Base-by-base conservation (phyloP, 2,113 vertebrate species). In the Psammodynastes pulverulentus region DNA sequence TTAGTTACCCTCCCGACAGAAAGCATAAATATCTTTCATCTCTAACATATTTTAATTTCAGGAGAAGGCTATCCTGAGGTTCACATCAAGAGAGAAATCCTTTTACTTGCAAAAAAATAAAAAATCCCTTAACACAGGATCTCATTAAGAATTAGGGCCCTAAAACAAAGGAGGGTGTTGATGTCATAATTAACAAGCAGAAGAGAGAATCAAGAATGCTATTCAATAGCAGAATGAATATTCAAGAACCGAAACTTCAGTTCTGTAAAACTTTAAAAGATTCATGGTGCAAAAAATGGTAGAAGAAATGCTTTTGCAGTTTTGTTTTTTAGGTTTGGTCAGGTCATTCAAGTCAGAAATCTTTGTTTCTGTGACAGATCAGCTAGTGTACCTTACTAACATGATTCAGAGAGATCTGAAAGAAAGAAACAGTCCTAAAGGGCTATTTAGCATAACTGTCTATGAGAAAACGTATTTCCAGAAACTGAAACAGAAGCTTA, bases 11-110 rank as follows among this genome's bases (percentile, higher is more conserved):
- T 90, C 72, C 10, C 3, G 4, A 53, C 92, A 93, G 54, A 91
- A 93, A 89, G 56, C 93, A 91, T 26, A 95, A 94, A 93, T 85
- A 84, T 84, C 9, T 92, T 93, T 53, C 46, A 92, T 12, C 26
- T 92, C 23, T 93, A 95, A 86, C 67, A 12, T 90, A 92, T 91
- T 93, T 93, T 45, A 15, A 92, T 93, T 93, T 95, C 86, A 87
- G 0, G 52, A 89, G 84, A 87, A 85, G 9, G 93, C 49, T 92
- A 93, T 89, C 0, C 88, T 39, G 0, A 90, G n/a, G 85, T 93
- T 53, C 10, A 48, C 89, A 95, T 92, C 92, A 92, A 58, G 5
- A 72, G 43, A 46, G 10, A 39, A 45, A 17, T 49, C 19, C 3
- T 90, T 85, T 45, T 48, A 88, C 91, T 94, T 88, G 92, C 85